These are phyloP conservation scores for Tauraco erythrolophus DNA, from an alignment of 2,113 vertebrate species.

Conservation along the genomic window DNA sequence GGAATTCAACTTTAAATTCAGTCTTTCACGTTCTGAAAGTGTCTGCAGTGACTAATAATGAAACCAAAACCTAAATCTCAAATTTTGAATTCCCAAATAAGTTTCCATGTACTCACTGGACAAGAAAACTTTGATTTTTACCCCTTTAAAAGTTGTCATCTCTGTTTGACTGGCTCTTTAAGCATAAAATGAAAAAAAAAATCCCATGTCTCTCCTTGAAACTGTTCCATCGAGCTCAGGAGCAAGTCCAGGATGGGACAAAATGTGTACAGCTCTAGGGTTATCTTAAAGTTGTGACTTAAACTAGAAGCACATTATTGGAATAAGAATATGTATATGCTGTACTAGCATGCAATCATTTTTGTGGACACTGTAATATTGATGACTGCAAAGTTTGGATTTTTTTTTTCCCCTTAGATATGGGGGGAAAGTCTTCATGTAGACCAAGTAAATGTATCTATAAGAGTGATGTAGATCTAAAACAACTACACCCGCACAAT, in stretches of 20 bases:
- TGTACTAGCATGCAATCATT: background rate
- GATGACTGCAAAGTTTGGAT: background rate
- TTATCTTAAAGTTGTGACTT: background rate
- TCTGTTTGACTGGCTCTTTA: background rate
- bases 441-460: background rate
- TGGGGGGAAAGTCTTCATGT: background rate
- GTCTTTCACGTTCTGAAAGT: background rate
- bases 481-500: background rate
- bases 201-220: background rate
- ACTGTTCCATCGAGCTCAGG: background rate
- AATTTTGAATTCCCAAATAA: background rate
- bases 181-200: background rate
- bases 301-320: background rate
- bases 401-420: background rate
- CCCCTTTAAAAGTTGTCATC: background rate
- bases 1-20: background rate
- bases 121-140: background rate
- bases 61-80: background rate
- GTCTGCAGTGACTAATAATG: background rate
- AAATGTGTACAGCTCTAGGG: background rate
- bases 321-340: background rate
- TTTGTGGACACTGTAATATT: background rate
- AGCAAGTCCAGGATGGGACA: background rate
- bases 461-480: background rate
- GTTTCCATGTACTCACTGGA: background rate